Percentiles rank a stretch among this genome's conserved stretches.
Conservation (phyloP, 2,113 vertebrate genomes). For the Columba janthina region DNA sequence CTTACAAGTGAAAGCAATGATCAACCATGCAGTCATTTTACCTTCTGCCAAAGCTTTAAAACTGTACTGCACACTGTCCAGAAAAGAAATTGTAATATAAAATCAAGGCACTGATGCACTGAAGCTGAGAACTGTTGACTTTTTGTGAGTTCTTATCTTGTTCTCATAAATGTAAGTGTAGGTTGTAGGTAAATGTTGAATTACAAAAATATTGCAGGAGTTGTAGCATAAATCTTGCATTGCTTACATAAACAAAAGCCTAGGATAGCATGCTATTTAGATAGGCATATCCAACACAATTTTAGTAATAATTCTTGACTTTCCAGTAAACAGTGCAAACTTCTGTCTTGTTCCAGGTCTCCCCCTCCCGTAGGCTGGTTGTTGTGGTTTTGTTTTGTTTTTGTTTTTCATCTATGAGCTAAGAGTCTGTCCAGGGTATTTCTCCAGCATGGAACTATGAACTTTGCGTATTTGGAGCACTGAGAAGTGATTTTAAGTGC, state of each 20-base stretch:
- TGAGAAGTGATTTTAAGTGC: background rate
- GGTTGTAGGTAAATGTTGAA: background rate
- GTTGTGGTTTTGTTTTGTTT: background rate
- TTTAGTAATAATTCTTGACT: background rate
- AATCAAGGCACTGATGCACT: background rate
- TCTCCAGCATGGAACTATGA: background rate
- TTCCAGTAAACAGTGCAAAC: background rate
- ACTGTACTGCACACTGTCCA: background rate
- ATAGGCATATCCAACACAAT: background rate
- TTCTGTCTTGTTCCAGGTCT: background rate
- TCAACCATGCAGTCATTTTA: background rate
- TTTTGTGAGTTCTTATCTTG: background rate
- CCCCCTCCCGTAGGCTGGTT: background rate
- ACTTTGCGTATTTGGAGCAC: background rate
- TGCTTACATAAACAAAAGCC: background rate
- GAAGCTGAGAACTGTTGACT: constrained; percentile 13
- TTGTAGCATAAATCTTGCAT: background rate
- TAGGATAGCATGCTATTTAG: background rate
- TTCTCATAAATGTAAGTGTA: background rate
- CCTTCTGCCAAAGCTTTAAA: constrained; percentile 15
- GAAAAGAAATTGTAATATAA: background rate
- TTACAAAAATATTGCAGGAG: background rate
- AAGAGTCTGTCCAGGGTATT: background rate
- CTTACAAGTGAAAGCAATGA: background rate
- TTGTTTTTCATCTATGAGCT: background rate